Percentiles rank a stretch among this genome's conserved stretches.
These are phyloP conservation scores for Oxygymnocypris stewartii DNA, from an alignment of 2,113 vertebrate species.

Conservation along the genomic window DNA sequence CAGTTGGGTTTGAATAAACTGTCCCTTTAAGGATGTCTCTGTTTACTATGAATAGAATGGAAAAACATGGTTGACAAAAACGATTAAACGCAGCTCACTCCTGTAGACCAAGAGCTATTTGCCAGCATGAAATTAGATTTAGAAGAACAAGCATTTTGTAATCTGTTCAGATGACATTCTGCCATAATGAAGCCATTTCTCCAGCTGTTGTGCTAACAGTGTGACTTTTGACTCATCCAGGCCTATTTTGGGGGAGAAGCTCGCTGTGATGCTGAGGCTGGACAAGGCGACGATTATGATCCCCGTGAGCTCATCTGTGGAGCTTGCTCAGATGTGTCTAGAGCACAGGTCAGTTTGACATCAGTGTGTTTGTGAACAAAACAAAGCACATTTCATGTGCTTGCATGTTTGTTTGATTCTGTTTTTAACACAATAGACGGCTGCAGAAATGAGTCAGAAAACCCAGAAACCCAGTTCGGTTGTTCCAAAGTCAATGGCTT, in stretches of 20 bases:
- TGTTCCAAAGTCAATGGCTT: not conserved
- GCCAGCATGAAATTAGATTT: slow-evolving; percentile 1
- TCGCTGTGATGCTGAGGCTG: slow-evolving; percentile 96
- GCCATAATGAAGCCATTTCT: not conserved
- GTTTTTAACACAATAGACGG: not conserved
- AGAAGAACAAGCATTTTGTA: not conserved
- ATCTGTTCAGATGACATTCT: not conserved
- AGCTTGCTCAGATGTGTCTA: slow-evolving; percentile 95
- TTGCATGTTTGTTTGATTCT: not conserved
- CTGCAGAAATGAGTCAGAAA: not conserved
- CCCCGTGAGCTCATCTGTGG: slow-evolving; percentile 98
- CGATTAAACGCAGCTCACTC: not conserved
- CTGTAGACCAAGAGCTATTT: not conserved
- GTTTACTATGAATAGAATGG: not conserved
- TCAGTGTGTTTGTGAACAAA: not conserved
- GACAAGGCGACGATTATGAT: slow-evolving; percentile 98
- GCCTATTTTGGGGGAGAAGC: slow-evolving; percentile 98
- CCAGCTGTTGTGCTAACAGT: not conserved
- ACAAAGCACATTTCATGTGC: not conserved
- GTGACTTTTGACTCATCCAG: slow-evolving; percentile 65
- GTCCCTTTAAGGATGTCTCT: not conserved
- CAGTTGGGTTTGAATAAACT: not conserved
- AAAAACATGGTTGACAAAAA: not conserved
- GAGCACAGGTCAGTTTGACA: slow-evolving; percentile 86
- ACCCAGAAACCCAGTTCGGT: not conserved